These are phyloP conservation scores for Aramus guarauna DNA, from an alignment of 2,113 vertebrate genomes.

Conservation along the genomic window DNA sequence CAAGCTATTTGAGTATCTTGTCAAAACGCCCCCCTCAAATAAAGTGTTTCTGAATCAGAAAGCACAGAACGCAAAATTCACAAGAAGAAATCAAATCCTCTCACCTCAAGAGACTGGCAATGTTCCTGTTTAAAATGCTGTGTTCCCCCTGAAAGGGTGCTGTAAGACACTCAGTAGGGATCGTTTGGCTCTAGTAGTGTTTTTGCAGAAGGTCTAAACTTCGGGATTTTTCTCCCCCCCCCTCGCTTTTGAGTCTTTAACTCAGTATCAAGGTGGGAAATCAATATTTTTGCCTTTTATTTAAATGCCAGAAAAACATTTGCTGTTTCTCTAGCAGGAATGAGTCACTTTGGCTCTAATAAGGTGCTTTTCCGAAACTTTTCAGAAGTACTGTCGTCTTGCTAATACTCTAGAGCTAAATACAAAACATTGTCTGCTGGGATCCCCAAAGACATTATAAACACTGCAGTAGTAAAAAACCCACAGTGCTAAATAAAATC, in stretches of 20 bases:
- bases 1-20: neutral
- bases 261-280: conserved; percentile 11
- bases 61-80: neutral
- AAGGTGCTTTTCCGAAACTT: neutral
- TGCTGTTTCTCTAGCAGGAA: neutral
- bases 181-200: neutral
- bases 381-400: neutral
- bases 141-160: neutral
- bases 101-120: neutral
- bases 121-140: neutral
- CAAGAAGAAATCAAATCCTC: neutral
- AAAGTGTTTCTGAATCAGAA: neutral
- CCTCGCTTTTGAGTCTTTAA: neutral
- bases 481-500: neutral
- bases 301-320: conserved; percentile 35
- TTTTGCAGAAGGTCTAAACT: neutral
- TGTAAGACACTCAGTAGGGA: neutral
- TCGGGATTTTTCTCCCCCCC: neutral
- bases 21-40: neutral
- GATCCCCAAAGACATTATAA: neutral
- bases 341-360: conserved; percentile 16
- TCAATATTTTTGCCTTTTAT: neutral
- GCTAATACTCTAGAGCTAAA: neutral
- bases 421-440: neutral
- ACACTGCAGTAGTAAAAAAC: neutral